These are phyloP conservation scores for Drosophila subpulchrella DNA, from an alignment of 1,140 invertebrate species.

Conservation along the genomic window DNA sequence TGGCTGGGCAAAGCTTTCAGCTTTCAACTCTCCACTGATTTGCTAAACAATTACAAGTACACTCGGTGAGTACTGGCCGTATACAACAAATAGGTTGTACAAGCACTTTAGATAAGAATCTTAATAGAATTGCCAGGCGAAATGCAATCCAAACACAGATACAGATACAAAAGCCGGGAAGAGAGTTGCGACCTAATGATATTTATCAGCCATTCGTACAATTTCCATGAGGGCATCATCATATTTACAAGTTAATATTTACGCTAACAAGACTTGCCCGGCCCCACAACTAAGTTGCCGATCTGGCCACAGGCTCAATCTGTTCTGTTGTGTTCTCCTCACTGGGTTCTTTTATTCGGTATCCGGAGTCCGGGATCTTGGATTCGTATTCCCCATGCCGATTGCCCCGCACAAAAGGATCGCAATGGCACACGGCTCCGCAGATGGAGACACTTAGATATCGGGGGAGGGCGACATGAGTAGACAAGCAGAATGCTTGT, in stretches of 20 bases:
- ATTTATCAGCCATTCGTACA: conserved; percentile 81
- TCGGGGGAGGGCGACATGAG: conserved; percentile 52
- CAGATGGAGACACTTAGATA: conserved; percentile 25
- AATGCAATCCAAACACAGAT: conserved; percentile 66
- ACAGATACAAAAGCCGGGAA: conserved; percentile 17
- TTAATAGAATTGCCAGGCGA: conserved; percentile 80
- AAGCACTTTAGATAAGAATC: conserved; percentile 79
- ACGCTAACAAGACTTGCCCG: conserved; percentile 78
- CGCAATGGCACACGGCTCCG: conserved; percentile 36
- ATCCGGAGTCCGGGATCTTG: conserved; percentile 24
- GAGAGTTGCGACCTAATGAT: conserved; percentile 66
- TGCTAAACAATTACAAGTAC: conserved; percentile 77
- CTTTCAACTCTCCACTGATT: conserved; percentile 64
- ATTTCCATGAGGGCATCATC: conserved; percentile 84
- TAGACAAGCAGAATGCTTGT: conserved; percentile 82
- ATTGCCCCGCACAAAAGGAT: conserved; percentile 64
- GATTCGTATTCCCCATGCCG: not conserved
- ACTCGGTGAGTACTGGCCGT: conserved; percentile 47
- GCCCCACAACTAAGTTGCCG: conserved; percentile 50
- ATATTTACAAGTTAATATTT: conserved; percentile 84
- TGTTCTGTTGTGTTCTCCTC: not conserved
- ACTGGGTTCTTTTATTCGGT: conserved; percentile 11
- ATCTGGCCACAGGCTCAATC: conserved; percentile 48
- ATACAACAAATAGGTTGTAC: conserved; percentile 68
- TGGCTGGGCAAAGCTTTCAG: conserved; percentile 36